Percentiles rank a stretch among this genome's conserved stretches.
Conservation (phyloP, 1,140 invertebrate genomes). For the Pygmarrhopalites habei region DNA sequence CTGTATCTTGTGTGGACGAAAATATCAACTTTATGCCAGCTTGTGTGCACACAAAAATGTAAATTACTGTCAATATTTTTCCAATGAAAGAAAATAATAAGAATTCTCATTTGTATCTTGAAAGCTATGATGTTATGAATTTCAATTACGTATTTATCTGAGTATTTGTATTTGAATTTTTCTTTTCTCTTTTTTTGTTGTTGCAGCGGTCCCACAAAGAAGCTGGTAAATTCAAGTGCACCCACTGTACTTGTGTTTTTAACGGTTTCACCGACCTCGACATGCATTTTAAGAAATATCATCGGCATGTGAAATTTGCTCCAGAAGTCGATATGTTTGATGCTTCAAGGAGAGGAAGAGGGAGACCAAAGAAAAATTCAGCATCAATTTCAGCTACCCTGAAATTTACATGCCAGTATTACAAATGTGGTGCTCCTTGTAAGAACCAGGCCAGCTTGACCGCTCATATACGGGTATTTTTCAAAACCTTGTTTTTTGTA, state of each 20-base stretch:
- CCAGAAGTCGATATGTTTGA: not conserved
- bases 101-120: too few relatives aligned
- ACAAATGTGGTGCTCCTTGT: not conserved
- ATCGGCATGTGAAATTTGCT: not conserved
- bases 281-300: conserved; percentile 10
- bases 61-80: too few relatives aligned
- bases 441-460: not conserved
- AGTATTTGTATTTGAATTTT: not conserved
- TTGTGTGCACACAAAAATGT: conserved; percentile 7
- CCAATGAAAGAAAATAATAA: too few relatives aligned
- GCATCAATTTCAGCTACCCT: not conserved
- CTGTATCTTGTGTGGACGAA: not conserved
- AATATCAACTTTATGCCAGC: not conserved
- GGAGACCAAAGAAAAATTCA: conserved; percentile 1
- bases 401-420: not conserved
- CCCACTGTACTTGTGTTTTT: not conserved
- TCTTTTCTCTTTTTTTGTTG: not conserved
- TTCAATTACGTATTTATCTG: not conserved
- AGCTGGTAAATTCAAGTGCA: not conserved
- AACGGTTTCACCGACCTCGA: not conserved
- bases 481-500: too few relatives aligned
- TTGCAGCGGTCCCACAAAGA: not conserved
- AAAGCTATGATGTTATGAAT: too few relatives aligned
- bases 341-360: not conserved
- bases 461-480: not conserved